A percentile compares a stretch with the other conserved stretches of the same genome.
Evolutionary conservation across 2,797 vertebrate species (phyloP).

Genomic region (Hapalemur alaotrensis): DNA sequence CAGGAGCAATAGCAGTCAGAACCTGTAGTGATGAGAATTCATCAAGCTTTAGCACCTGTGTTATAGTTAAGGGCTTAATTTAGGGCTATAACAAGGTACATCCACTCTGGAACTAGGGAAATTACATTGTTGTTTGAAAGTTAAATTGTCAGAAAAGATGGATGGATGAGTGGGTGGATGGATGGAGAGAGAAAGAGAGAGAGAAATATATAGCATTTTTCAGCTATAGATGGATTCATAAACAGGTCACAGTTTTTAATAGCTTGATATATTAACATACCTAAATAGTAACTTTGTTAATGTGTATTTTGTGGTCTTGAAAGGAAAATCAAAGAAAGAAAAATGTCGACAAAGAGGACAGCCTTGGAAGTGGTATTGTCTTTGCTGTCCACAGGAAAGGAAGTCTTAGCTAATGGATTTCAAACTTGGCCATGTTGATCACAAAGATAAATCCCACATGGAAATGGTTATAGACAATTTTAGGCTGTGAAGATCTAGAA

Average conservation of each 20-base stretch:
- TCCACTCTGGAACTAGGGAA: neutral
- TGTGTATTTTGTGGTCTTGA: neutral
- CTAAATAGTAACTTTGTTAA: neutral
- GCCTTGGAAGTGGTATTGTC: neutral
- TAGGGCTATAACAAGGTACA: neutral
- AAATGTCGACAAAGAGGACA: neutral
- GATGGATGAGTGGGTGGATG: neutral
- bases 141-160: neutral
- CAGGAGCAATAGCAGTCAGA: neutral
- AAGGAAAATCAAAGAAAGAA: neutral
- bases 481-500: neutral
- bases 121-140: neutral
- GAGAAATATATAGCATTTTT: neutral
- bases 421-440: neutral
- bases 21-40: neutral
- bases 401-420: neutral
- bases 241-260: neutral
- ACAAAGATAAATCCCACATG: neutral
- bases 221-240: neutral
- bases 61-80: neutral
- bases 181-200: neutral
- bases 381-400: neutral
- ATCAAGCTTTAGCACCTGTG: neutral
- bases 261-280: neutral
- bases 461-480: neutral